Evolutionary conservation across 2,888 invertebrate genomes (phyloP).

Genomic region (Rhopalosiphum nymphaeae): DNA sequence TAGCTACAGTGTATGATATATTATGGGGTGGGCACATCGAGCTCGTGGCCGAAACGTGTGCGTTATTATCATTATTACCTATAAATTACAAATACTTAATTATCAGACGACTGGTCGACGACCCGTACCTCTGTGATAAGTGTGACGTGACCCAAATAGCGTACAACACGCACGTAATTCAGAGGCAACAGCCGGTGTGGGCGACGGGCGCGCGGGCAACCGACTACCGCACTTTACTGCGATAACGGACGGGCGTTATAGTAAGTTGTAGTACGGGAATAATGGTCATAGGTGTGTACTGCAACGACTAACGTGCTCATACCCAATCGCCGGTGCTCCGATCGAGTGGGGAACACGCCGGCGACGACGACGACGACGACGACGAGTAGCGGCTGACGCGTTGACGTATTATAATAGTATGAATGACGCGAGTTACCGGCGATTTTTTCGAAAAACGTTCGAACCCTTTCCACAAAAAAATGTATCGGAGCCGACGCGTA

Average conservation of each 20-base stretch:
- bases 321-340: not conserved
- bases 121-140: not conserved
- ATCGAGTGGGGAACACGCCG: not conserved
- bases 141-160: constrained; percentile 46
- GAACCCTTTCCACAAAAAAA: not conserved
- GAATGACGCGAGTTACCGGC: not conserved
- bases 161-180: not conserved
- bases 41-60: not conserved
- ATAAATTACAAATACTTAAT: not conserved
- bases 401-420: not conserved
- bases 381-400: not conserved
- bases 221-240: not conserved
- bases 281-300: not conserved
- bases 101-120: not conserved
- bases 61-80: not conserved
- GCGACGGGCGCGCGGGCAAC: not conserved
- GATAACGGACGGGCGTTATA: not conserved
- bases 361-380: not conserved
- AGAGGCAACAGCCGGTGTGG: not conserved
- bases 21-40: not conserved
- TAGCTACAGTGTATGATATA: not conserved
- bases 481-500: not conserved
- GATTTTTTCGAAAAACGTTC: not conserved
- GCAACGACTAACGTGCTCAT: not conserved
- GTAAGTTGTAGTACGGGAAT: no score